phyloP scores from a whole-genome alignment of 53 echinoderm and acorn worm species.

The Luidia sarsii region DNA sequence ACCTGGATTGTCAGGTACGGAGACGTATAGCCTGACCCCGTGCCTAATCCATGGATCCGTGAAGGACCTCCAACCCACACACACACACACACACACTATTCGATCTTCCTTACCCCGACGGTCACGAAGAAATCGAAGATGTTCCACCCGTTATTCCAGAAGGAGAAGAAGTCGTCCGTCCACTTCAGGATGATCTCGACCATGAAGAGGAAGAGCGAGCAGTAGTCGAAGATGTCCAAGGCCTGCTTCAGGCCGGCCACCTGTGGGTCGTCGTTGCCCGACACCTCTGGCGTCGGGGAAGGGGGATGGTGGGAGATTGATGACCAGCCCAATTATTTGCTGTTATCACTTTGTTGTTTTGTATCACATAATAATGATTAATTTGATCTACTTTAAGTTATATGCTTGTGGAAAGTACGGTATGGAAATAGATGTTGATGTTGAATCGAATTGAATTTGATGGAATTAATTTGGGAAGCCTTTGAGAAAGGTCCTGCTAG shows the following conservation, averaged over 20 bases:
- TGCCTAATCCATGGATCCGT: too few relatives aligned
- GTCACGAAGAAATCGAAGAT: constrained; percentile 97
- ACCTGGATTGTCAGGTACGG: too few relatives aligned
- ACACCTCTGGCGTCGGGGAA: constrained; percentile 66
- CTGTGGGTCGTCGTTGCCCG: constrained; percentile 63
- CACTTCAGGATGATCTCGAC: constrained; percentile 95
- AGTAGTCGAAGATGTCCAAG: constrained; percentile 95
- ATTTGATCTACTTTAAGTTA: too few relatives aligned
- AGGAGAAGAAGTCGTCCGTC: constrained; percentile 81
- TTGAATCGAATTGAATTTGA: too few relatives aligned
- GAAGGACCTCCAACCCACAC: too few relatives aligned
- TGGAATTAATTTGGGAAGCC: too few relatives aligned
- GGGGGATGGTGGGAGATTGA: not conserved
- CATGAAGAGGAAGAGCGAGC: constrained; percentile 94
- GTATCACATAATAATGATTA: not conserved
- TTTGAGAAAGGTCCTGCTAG: too few relatives aligned
- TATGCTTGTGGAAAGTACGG: too few relatives aligned
- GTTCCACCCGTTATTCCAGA: constrained; percentile 97
- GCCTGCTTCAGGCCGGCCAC: constrained; percentile 63
- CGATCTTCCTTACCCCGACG: constrained; percentile 71
- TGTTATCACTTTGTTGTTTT: not conserved
- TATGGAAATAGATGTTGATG: too few relatives aligned
- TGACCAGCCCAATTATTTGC: not conserved
- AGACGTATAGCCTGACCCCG: too few relatives aligned
- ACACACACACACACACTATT: too few relatives aligned